Percentiles rank a stretch among this genome's conserved stretches.
These are phyloP conservation scores for Mystacornis crossleyi DNA, from an alignment of 2,113 vertebrate species.

Conservation along the genomic window DNA sequence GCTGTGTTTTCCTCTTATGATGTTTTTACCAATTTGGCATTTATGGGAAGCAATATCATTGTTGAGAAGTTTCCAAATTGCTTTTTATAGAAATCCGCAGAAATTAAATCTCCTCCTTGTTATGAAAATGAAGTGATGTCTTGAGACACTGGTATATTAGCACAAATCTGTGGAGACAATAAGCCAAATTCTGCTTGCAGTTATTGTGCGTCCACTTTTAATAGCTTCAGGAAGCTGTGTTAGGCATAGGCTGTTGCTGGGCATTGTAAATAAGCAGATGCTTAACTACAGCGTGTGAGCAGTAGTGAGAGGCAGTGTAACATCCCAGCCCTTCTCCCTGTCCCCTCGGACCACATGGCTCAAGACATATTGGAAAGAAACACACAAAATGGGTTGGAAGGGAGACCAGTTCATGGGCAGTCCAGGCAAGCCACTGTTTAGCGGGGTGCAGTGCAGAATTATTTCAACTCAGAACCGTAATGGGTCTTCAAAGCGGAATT, in stretches of 20 bases:
- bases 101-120: constrained; percentile 70
- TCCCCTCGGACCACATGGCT: accelerated
- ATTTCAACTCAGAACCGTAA: neutral
- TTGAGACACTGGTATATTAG: constrained; percentile 53
- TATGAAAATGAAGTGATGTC: constrained; percentile 65
- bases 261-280: neutral
- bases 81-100: constrained; percentile 59
- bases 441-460: neutral
- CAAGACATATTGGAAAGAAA: accelerated
- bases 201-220: constrained; percentile 1
- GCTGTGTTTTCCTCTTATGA: constrained; percentile 32
- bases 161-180: constrained; percentile 28
- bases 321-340: neutral
- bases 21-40: constrained; percentile 58
- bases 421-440: neutral
- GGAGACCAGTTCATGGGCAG: neutral
- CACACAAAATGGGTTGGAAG: neutral
- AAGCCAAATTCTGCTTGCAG: constrained; percentile 17
- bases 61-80: constrained; percentile 70
- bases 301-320: neutral
- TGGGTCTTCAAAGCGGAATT: neutral
- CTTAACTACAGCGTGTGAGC: neutral
- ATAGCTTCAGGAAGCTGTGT: neutral
- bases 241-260: neutral
- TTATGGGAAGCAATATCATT: constrained; percentile 65